Evolutionary conservation across 1,140 invertebrate species (phyloP).

Genomic region (Leptinotarsa texana): DNA sequence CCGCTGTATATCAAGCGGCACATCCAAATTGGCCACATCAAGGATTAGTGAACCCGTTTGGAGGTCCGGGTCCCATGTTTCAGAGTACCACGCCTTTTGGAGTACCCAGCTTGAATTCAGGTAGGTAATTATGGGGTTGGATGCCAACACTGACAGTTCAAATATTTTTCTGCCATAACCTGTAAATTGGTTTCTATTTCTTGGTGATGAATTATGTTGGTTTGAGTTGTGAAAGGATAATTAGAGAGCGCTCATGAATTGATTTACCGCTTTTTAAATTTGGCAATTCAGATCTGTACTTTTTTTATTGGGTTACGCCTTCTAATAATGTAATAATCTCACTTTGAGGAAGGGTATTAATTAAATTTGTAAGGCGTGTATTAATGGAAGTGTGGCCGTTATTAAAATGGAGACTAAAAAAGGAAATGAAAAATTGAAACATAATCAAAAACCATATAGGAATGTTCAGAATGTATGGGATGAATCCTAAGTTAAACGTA

Average conservation of each 20-base stretch:
- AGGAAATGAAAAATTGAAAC: too few relatives aligned
- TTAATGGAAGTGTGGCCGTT: too few relatives aligned
- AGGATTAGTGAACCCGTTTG: slow-evolving; percentile 59
- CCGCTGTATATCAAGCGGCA: slow-evolving; percentile 58
- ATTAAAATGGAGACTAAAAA: too few relatives aligned
- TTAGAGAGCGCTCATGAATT: neutral
- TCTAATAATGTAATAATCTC: neutral
- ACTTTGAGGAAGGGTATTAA: too few relatives aligned
- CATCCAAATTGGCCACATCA: slow-evolving; percentile 60
- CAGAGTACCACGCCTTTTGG: slow-evolving; percentile 61
- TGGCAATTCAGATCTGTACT: neutral
- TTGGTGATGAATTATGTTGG: neutral
- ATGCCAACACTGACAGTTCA: slow-evolving; percentile 7
- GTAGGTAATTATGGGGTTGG: slow-evolving; percentile 51
- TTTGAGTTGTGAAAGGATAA: neutral
- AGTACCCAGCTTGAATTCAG: slow-evolving; percentile 64
- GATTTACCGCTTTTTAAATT: neutral
- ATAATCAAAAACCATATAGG: too few relatives aligned
- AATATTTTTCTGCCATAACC: neutral
- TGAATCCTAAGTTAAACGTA: too few relatives aligned
- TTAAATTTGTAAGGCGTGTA: too few relatives aligned
- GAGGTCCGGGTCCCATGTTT: slow-evolving; percentile 60
- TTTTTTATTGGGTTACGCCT: slow-evolving; percentile 7
- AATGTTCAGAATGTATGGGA: too few relatives aligned
- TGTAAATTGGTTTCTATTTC: slow-evolving; percentile 7